A percentile compares a stretch with the other conserved stretches of the same genome.
These are phyloP conservation scores for Eretmochelys imbricata DNA, from an alignment of 2,113 vertebrate species.

Conservation along the genomic window DNA sequence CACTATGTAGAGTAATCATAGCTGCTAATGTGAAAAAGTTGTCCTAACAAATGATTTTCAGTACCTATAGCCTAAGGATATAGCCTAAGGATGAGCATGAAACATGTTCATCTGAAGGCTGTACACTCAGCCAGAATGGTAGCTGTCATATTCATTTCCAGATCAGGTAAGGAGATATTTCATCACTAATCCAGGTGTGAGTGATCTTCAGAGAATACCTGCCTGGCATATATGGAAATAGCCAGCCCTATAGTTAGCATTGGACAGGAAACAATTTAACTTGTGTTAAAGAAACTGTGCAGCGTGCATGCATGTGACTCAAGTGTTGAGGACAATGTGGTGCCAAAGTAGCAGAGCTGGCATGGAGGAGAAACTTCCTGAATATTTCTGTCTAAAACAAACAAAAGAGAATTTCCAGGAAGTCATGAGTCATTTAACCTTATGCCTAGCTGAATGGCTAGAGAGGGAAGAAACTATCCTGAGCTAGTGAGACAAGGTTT, in stretches of 20 bases:
- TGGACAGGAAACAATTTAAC: background rate
- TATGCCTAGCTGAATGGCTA: slow-evolving; percentile 48
- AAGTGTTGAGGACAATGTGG: background rate
- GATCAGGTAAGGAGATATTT: background rate
- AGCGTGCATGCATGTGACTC: background rate
- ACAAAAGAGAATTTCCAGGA: slow-evolving; percentile 66
- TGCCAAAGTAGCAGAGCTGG: background rate
- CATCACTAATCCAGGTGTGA: background rate
- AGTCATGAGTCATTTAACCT: slow-evolving; percentile 66
- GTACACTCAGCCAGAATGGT: background rate
- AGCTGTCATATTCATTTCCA: background rate
- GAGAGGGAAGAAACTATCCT: slow-evolving; percentile 31
- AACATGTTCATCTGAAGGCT: background rate
- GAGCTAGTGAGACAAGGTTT: slow-evolving; percentile 7
- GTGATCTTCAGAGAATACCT: background rate
- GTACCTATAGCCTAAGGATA: background rate
- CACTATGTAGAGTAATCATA: background rate
- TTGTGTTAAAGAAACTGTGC: background rate
- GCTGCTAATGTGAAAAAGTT: background rate
- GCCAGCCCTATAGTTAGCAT: background rate
- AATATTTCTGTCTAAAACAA: slow-evolving; percentile 48
- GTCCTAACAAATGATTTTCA: slow-evolving; percentile 10
- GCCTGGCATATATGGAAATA: background rate
- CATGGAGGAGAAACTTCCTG: slow-evolving; percentile 42
- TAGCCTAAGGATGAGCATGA: background rate